Evolutionary conservation across 2,113 vertebrate genomes (phyloP).

Genomic region (Tachuris rubrigastra): DNA sequence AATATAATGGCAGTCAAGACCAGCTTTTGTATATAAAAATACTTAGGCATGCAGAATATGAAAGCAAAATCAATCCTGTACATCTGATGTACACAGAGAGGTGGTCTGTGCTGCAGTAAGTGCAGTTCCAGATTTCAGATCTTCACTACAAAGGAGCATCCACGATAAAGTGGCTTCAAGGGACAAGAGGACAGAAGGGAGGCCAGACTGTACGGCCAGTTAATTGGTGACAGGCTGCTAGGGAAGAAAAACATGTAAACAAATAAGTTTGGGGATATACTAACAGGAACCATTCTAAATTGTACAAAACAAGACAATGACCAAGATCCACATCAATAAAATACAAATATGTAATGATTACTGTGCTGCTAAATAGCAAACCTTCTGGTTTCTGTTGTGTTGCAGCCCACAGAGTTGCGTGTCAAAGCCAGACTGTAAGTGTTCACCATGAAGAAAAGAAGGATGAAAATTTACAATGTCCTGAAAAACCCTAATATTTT

Average conservation of each 20-base stretch:
- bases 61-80: conserved; percentile 60
- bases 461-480: not conserved
- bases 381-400: not conserved
- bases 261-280: conserved; percentile 54
- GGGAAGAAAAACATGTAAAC: conserved; percentile 62
- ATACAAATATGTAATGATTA: not conserved
- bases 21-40: conserved; percentile 46
- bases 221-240: conserved; percentile 69
- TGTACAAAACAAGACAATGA: conserved; percentile 48
- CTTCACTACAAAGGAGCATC: conserved; percentile 69
- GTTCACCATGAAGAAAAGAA: not conserved
- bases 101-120: conserved; percentile 67
- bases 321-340: conserved; percentile 11
- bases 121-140: conserved; percentile 67
- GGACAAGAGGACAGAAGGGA: conserved; percentile 64
- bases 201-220: conserved; percentile 56
- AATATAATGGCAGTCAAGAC: conserved; percentile 45
- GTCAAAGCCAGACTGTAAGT: not conserved
- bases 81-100: conserved; percentile 42
- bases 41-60: conserved; percentile 43
- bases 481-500: not conserved
- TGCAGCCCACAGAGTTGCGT: not conserved
- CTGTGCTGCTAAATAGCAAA: not conserved
- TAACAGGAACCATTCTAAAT: conserved; percentile 40
- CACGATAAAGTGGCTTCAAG: conserved; percentile 59